These are phyloP conservation scores for Jacana jacana DNA, from an alignment of 2,113 vertebrate species.

Conservation along the genomic window DNA sequence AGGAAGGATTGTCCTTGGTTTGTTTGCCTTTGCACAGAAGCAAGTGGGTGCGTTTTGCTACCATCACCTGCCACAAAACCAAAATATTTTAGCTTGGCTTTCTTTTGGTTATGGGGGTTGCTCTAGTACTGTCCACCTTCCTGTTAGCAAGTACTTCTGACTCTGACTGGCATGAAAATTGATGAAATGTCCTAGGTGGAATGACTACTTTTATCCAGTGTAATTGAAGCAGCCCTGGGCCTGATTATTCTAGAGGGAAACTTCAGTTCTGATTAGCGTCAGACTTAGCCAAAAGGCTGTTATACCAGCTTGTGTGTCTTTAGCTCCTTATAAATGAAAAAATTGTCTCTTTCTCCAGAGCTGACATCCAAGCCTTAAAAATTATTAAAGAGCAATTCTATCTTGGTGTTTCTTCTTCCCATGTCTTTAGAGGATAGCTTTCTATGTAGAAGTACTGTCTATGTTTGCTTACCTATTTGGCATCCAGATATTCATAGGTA, in stretches of 20 bases:
- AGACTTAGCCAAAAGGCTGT: neutral
- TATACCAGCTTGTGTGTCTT: neutral
- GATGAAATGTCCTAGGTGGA: neutral
- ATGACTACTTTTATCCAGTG: neutral
- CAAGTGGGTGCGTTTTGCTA: neutral
- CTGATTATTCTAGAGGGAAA: neutral
- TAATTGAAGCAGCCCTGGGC: neutral
- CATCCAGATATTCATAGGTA: neutral
- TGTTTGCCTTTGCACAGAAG: neutral
- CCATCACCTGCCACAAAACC: fast-evolving
- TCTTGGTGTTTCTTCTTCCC: neutral
- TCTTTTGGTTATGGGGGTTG: neutral
- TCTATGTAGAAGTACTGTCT: neutral
- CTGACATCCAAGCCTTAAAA: neutral
- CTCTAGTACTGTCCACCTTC: neutral
- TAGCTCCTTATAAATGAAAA: neutral
- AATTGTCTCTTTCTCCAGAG: neutral
- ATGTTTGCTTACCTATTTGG: neutral
- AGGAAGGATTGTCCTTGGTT: neutral
- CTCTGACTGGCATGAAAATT: neutral
- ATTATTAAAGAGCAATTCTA: neutral
- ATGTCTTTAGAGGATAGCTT: neutral
- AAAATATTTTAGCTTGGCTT: neutral
- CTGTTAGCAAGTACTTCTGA: neutral
- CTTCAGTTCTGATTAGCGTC: neutral